Percentiles rank a stretch among this genome's conserved stretches.
phyloP scores from a whole-genome alignment of 1,140 invertebrate genomes.

The Triops cancriformis region DNA sequence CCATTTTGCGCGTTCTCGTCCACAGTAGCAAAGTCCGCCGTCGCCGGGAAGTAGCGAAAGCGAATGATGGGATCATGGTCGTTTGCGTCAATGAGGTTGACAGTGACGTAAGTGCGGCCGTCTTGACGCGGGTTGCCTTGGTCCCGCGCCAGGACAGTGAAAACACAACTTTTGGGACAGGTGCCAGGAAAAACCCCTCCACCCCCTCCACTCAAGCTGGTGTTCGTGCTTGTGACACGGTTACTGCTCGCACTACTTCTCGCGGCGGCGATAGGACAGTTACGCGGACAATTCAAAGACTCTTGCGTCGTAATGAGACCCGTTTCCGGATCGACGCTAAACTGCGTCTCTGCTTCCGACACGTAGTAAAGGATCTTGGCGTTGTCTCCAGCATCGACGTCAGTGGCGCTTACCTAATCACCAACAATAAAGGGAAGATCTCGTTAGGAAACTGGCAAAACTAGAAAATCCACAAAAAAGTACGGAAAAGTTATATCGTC shows the following conservation, averaged over 20 bases:
- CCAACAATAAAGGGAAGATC: neutral
- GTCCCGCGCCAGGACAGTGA: constrained; percentile 87
- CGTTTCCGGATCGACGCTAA: constrained; percentile 77
- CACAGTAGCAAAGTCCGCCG: constrained; percentile 74
- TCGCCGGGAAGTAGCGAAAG: constrained; percentile 77
- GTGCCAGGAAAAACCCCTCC: constrained; percentile 41
- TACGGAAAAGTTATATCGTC: too few relatives aligned
- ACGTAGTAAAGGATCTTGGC: constrained; percentile 84
- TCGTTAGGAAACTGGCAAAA: neutral
- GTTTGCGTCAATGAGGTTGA: constrained; percentile 86
- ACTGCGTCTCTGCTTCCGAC: constrained; percentile 71
- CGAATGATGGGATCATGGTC: constrained; percentile 88
- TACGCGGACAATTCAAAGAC: constrained; percentile 62
- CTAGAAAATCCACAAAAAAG: neutral
- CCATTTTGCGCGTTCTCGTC: constrained; percentile 87
- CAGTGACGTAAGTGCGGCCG: constrained; percentile 87
- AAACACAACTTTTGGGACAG: constrained; percentile 82
- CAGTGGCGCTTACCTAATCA: constrained; percentile 67
- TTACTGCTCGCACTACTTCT: neutral
- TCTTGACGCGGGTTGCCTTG: constrained; percentile 81
- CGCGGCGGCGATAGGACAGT: constrained; percentile 18
- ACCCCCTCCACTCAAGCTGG: constrained; percentile 32
- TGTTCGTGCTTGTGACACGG: constrained; percentile 41
- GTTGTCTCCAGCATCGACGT: constrained; percentile 85
- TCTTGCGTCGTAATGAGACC: constrained; percentile 72